Evolutionary conservation across 2,888 invertebrate species (phyloP).

Genomic region (Agrypnus murinus): DNA sequence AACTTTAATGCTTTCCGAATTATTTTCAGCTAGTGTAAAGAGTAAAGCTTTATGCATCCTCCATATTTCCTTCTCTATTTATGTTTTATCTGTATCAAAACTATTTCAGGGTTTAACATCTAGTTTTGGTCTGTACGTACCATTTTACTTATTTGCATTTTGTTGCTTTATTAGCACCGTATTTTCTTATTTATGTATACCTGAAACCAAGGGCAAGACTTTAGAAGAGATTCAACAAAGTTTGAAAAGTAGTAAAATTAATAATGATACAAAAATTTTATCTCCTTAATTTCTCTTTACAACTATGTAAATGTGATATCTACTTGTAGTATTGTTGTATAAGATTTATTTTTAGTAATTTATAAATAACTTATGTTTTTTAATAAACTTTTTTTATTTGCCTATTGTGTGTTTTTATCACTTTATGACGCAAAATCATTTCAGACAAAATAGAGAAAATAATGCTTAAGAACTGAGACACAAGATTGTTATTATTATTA

Average conservation of each 20-base stretch:
- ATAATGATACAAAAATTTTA: too few species aligned
- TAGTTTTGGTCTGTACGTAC: conserved; percentile 61
- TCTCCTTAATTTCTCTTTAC: too few species aligned
- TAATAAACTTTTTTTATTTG: too few species aligned
- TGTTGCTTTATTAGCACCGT: conserved; percentile 59
- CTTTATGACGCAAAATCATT: too few species aligned
- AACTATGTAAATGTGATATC: too few species aligned
- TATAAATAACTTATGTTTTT: too few species aligned
- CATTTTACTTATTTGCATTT: conserved; percentile 62
- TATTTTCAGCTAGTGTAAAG: conserved; percentile 65
- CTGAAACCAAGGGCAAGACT: conserved; percentile 67
- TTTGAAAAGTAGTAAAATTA: conserved; percentile 45
- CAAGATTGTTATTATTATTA: too few species aligned
- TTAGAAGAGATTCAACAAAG: conserved; percentile 67
- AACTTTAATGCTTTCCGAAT: conserved; percentile 62
- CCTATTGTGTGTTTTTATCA: too few species aligned
- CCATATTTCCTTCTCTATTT: conserved; percentile 59
- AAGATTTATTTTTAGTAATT: too few species aligned
- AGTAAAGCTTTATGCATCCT: conserved; percentile 60
- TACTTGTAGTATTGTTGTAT: too few species aligned
- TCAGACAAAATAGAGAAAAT: too few species aligned
- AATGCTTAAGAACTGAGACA: too few species aligned
- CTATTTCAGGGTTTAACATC: conserved; percentile 63
- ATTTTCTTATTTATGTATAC: conserved; percentile 62
- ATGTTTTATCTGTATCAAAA: conserved; percentile 58